A percentile compares a stretch with the other conserved stretches of the same genome.
Evolutionary conservation across 2,797 vertebrate genomes (phyloP).

Genomic region (Enteromius paludinosus): DNA sequence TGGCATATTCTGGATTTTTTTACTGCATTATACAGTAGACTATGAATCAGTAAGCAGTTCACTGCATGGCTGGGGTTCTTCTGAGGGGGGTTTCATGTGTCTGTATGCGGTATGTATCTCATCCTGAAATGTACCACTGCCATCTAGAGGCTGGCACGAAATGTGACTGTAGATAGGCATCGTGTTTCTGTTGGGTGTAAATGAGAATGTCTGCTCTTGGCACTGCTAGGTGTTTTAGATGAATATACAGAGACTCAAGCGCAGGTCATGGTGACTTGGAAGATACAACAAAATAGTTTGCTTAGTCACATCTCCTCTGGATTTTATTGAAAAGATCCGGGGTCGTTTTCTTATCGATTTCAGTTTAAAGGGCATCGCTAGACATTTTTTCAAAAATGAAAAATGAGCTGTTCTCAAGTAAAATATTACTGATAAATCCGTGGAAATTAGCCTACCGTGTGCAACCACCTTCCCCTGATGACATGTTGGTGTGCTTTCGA

Average conservation of each 20-base stretch:
- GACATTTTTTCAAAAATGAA: background rate
- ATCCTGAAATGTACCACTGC: conserved; percentile 50
- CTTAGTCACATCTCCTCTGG: conserved; percentile 4
- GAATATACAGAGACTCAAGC: conserved; percentile 37
- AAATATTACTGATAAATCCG: background rate
- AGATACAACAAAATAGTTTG: background rate
- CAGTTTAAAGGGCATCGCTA: background rate
- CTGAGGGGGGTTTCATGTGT: background rate
- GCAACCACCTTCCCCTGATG: background rate
- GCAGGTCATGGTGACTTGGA: conserved; percentile 36
- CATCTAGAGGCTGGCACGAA: conserved; percentile 48
- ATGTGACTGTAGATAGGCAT: conserved; percentile 6
- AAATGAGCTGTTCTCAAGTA: background rate
- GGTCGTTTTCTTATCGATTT: background rate
- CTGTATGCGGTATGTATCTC: background rate
- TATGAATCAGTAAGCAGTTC: background rate
- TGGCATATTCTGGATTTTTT: background rate
- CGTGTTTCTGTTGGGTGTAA: conserved; percentile 36
- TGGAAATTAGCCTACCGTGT: background rate
- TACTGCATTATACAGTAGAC: background rate
- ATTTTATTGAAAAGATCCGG: background rate
- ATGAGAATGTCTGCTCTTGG: conserved; percentile 56
- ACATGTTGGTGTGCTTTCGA: background rate
- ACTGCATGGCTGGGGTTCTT: background rate
- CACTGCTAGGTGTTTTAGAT: conserved; percentile 41